These are phyloP conservation scores for Neria commutata DNA, from an alignment of 2,888 invertebrate species.

Conservation along the genomic window DNA sequence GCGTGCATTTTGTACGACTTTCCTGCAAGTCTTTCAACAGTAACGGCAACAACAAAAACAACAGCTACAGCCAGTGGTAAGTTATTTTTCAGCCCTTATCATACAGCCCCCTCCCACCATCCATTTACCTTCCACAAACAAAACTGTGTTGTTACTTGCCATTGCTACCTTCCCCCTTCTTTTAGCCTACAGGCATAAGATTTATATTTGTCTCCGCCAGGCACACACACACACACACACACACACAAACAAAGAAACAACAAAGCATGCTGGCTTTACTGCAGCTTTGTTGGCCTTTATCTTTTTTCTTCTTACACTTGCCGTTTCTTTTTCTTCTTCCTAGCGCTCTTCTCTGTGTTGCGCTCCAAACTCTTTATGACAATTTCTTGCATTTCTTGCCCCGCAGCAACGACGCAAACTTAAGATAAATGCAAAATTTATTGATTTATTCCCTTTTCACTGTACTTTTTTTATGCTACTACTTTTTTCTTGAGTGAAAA, in stretches of 20 bases:
- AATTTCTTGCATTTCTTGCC: background rate
- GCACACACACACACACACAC: background rate
- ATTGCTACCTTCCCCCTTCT: conserved; percentile 7
- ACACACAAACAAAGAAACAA: background rate
- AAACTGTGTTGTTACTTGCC: background rate
- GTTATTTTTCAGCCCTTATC: background rate
- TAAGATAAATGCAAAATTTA: conserved; percentile 43
- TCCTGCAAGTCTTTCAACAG: too few species aligned
- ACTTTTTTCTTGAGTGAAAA: background rate
- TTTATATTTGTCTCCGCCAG: conserved; percentile 49
- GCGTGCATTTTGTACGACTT: conserved; percentile 20
- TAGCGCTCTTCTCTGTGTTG: too few species aligned
- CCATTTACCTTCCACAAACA: background rate
- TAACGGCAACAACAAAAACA: conserved; percentile 7
- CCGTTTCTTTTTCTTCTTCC: too few species aligned
- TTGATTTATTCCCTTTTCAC: conserved; percentile 42
- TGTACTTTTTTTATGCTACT: conserved; percentile 18
- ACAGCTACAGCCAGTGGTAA: conserved; percentile 7
- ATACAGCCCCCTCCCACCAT: background rate
- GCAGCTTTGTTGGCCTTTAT: too few species aligned
- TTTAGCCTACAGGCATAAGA: conserved; percentile 43
- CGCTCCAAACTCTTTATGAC: too few species aligned
- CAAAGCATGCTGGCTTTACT: too few species aligned
- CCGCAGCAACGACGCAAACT: conserved; percentile 20
- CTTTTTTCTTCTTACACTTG: too few species aligned